Evolutionary conservation across 2,797 vertebrate species (phyloP).

Genomic region (Xiphophorus birchmanni): DNA sequence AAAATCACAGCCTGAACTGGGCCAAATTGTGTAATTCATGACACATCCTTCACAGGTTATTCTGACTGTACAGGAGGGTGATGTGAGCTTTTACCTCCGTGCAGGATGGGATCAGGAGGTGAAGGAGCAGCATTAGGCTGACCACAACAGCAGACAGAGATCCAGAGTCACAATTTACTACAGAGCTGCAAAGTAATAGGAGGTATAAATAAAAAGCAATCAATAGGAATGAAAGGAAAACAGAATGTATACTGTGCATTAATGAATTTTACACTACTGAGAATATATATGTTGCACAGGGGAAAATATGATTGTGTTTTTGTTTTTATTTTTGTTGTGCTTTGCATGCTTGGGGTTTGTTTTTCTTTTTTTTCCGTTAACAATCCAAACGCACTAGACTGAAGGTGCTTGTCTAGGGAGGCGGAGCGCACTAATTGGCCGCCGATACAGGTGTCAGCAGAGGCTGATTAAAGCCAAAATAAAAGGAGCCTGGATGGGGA

Average conservation of each 20-base stretch:
- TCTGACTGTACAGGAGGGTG: neutral
- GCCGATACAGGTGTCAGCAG: too few species aligned
- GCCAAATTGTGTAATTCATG: neutral
- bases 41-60: slow-evolving; percentile 19
- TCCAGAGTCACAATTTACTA: slow-evolving; percentile 21
- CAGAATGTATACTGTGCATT: neutral
- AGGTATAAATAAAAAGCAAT: slow-evolving; percentile 7
- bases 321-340: too few species aligned
- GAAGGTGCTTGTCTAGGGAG: too few species aligned
- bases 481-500: too few species aligned
- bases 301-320: too few species aligned
- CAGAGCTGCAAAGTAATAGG: slow-evolving; percentile 45
- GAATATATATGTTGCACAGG: too few species aligned
- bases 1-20: neutral
- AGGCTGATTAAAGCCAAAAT: too few species aligned
- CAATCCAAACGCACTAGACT: too few species aligned
- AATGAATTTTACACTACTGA: neutral
- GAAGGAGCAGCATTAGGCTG: neutral
- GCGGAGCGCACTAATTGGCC: too few species aligned
- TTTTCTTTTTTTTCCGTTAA: too few species aligned
- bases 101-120: neutral
- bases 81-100: slow-evolving; percentile 26
- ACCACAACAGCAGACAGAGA: slow-evolving; percentile 11
- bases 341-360: too few species aligned
- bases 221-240: neutral